These are phyloP conservation scores for Drosophila koepferae DNA, from an alignment of 2,888 invertebrate genomes.

Conservation along the genomic window DNA sequence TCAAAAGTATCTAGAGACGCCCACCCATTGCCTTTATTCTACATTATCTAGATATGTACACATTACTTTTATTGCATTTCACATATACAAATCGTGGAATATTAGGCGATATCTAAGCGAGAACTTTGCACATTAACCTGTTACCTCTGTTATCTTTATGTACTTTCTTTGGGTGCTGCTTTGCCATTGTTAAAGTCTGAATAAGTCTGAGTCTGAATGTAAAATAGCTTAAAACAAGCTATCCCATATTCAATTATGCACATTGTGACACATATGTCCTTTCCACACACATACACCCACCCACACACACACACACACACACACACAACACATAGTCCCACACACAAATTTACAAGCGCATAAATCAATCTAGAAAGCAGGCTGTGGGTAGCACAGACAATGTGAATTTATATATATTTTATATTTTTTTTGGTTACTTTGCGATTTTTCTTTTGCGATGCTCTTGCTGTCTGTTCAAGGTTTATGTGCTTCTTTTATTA, in stretches of 20 bases:
- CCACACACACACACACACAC: neutral
- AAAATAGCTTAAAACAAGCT: conserved; percentile 33
- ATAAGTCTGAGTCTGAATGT: conserved; percentile 33
- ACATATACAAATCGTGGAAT: conserved; percentile 24
- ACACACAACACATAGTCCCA: neutral
- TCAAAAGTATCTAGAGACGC: neutral
- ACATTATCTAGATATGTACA: conserved; percentile 45
- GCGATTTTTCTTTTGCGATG: conserved; percentile 6
- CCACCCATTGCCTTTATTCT: conserved; percentile 17
- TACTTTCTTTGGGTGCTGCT: neutral
- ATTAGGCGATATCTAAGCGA: conserved; percentile 58
- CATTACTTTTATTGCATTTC: conserved; percentile 69
- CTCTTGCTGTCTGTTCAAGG: neutral
- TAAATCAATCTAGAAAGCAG: conserved; percentile 58
- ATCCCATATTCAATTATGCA: conserved; percentile 63
- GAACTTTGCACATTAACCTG: conserved; percentile 65
- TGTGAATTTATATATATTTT: conserved; percentile 21
- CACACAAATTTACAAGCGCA: conserved; percentile 14
- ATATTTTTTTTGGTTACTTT: conserved; percentile 11
- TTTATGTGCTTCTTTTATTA: conserved; percentile 1
- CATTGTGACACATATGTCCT: conserved; percentile 37
- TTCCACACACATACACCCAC: neutral
- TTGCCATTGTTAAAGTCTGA: neutral
- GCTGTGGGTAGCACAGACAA: conserved; percentile 29
- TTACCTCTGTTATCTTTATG: conserved; percentile 13